phyloP scores from a whole-genome alignment of 2,888 invertebrate species.

The Drosophila formosana region DNA sequence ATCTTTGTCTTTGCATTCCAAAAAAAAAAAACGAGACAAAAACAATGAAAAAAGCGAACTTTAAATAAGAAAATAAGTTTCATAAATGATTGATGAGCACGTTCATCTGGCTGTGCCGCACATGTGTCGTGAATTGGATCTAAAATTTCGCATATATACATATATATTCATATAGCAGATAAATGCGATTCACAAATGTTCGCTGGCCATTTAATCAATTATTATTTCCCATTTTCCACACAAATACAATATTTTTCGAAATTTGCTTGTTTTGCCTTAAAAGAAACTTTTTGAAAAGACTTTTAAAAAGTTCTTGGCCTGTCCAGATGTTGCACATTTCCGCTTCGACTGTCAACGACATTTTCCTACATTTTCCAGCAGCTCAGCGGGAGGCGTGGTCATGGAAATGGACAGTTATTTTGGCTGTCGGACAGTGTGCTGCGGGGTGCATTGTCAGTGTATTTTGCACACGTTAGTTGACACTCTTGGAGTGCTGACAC shows the following conservation, averaged over 20 bases:
- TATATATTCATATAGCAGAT: conserved; percentile 25
- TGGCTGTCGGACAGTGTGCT: conserved; percentile 1
- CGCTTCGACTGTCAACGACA: conserved; percentile 12
- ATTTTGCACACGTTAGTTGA: conserved; percentile 53
- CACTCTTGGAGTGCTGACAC: conserved; percentile 64
- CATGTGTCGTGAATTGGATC: conserved; percentile 52
- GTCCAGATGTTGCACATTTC: conserved; percentile 21
- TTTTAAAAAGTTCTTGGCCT: conserved; percentile 10
- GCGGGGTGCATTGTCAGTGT: conserved; percentile 19
- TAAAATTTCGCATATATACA: conserved; percentile 35
- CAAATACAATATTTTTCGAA: neutral
- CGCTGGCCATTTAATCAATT: conserved; percentile 23
- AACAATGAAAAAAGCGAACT: conserved; percentile 9
- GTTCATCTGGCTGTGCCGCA: conserved; percentile 39
- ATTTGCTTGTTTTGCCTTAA: neutral
- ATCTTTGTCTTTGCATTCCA: conserved; percentile 66
- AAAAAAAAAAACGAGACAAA: conserved; percentile 9
- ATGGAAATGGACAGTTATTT: neutral
- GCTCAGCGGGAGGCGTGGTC: conserved; percentile 11
- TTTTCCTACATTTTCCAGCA: conserved; percentile 6
- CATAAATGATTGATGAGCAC: conserved; percentile 70
- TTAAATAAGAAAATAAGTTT: conserved; percentile 73
- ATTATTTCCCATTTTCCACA: conserved; percentile 11
- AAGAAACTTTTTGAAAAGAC: conserved; percentile 10
- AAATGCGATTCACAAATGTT: conserved; percentile 34